phyloP scores from a whole-genome alignment of 2,888 invertebrate species.

The Salpingus planirostris region DNA sequence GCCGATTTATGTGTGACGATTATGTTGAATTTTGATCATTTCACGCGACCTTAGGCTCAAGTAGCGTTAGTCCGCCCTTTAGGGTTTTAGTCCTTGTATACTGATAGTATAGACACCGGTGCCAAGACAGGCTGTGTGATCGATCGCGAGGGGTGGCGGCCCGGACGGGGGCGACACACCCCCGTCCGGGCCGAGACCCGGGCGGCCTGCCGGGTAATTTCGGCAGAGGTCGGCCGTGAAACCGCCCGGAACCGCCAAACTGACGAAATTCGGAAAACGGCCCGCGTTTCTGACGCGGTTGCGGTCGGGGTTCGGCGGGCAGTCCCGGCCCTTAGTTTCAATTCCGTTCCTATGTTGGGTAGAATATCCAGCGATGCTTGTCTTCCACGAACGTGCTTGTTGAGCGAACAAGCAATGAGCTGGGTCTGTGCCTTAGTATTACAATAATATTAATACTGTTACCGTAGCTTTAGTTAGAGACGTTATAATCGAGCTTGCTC shows the following conservation, averaged over 20 bases:
- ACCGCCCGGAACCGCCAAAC: slow-evolving; percentile 4
- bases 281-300: no score
- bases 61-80: no score
- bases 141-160: slow-evolving; percentile 14
- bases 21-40: slow-evolving; percentile 35
- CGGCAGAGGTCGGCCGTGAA: not conserved
- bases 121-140: slow-evolving; percentile 31
- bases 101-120: slow-evolving; percentile 25
- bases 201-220: slow-evolving; percentile 7
- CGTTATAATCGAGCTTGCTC: slow-evolving; percentile 39
- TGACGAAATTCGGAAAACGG: no score
- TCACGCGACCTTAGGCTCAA: slow-evolving; percentile 38
- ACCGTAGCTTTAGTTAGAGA: slow-evolving; percentile 37
- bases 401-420: slow-evolving; percentile 41
- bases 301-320: no score
- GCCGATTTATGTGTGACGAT: slow-evolving; percentile 40
- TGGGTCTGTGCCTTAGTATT: slow-evolving; percentile 46
- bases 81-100: slow-evolving; percentile 17
- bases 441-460: slow-evolving; percentile 44
- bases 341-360: slow-evolving; percentile 42
- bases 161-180: slow-evolving; percentile 22
- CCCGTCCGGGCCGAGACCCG: slow-evolving; percentile 10
- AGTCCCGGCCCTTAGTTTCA: slow-evolving; percentile 28
- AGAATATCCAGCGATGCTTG: slow-evolving; percentile 43
- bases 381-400: slow-evolving; percentile 41